A percentile compares a stretch with the other conserved stretches of the same genome.
These are phyloP conservation scores for Rhaphigaster nebulosa DNA, from an alignment of 2,888 invertebrate species.

Conservation along the genomic window DNA sequence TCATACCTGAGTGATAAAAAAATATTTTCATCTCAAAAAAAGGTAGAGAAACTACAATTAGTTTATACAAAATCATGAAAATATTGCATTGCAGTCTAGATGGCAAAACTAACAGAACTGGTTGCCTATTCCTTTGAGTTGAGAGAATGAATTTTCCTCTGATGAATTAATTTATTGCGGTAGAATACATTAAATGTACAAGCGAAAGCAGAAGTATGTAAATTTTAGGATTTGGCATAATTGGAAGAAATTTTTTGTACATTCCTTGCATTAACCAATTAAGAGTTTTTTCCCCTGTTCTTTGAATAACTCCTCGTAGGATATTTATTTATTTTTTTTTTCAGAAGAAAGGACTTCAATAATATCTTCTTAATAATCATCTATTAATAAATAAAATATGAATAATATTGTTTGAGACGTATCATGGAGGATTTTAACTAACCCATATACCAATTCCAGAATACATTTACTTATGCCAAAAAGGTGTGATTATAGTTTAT, in stretches of 20 bases:
- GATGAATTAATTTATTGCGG: conserved; percentile 9
- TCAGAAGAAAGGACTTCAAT: too few species aligned
- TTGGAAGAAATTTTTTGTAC: not conserved
- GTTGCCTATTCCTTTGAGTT: not conserved
- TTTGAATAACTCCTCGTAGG: too few species aligned
- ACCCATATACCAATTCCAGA: too few species aligned
- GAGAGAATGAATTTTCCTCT: not conserved
- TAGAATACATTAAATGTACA: not conserved
- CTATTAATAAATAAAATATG: too few species aligned
- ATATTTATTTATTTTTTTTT: too few species aligned
- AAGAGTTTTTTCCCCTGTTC: not conserved
- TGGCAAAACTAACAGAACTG: not conserved
- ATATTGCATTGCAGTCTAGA: not conserved
- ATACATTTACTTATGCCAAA: too few species aligned
- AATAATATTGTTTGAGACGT: too few species aligned
- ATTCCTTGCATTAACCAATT: not conserved
- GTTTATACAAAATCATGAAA: not conserved
- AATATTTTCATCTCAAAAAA: too few species aligned
- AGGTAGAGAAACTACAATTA: not conserved
- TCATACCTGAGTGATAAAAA: too few species aligned
- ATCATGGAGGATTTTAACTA: too few species aligned
- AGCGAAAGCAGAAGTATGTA: not conserved
- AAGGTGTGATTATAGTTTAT: too few species aligned
- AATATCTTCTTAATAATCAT: too few species aligned
- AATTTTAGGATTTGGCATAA: not conserved